A percentile compares a stretch with the other conserved stretches of the same genome.
phyloP scores from a whole-genome alignment of 2,888 invertebrate species.

The Archips xylosteana region DNA sequence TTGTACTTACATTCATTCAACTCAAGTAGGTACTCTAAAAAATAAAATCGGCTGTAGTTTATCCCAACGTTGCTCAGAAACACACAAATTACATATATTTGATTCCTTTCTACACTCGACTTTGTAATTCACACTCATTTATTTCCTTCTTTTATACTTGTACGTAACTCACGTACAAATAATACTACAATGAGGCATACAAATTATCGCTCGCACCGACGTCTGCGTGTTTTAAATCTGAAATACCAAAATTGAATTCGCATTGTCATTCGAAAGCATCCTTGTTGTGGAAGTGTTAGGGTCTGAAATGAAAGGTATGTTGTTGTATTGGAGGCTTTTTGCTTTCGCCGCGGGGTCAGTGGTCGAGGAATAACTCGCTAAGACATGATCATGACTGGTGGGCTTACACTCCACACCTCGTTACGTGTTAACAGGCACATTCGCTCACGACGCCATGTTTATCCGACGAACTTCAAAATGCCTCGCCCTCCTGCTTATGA shows the following conservation, averaged over 20 bases:
- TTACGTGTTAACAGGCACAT: slow-evolving; percentile 85
- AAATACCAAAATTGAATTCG: slow-evolving; percentile 57
- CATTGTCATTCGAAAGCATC: slow-evolving; percentile 20
- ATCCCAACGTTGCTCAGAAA: slow-evolving; percentile 18
- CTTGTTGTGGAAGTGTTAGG: slow-evolving; percentile 40
- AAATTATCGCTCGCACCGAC: slow-evolving; percentile 83
- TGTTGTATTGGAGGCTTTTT: slow-evolving; percentile 59
- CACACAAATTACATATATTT: slow-evolving; percentile 61
- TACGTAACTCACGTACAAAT: slow-evolving; percentile 80
- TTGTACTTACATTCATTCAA: background rate
- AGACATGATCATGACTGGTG: slow-evolving; percentile 85
- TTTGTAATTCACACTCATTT: slow-evolving; percentile 71
- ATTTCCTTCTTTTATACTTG: slow-evolving; percentile 76
- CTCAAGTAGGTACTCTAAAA: background rate
- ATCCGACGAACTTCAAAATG: slow-evolving; percentile 79
- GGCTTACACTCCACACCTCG: slow-evolving; percentile 84
- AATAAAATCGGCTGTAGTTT: background rate
- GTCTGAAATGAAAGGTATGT: slow-evolving; percentile 47
- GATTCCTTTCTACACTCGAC: slow-evolving; percentile 59
- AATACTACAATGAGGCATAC: slow-evolving; percentile 83
- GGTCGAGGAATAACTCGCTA: slow-evolving; percentile 83
- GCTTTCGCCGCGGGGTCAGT: slow-evolving; percentile 71
- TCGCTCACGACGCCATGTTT: slow-evolving; percentile 84
- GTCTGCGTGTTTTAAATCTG: slow-evolving; percentile 63
- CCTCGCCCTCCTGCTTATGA: slow-evolving; percentile 57